A percentile compares a stretch with the other conserved stretches of the same genome.
These are phyloP conservation scores for Anguilla megastoma DNA, from an alignment of 2,797 vertebrate genomes.

Conservation along the genomic window DNA sequence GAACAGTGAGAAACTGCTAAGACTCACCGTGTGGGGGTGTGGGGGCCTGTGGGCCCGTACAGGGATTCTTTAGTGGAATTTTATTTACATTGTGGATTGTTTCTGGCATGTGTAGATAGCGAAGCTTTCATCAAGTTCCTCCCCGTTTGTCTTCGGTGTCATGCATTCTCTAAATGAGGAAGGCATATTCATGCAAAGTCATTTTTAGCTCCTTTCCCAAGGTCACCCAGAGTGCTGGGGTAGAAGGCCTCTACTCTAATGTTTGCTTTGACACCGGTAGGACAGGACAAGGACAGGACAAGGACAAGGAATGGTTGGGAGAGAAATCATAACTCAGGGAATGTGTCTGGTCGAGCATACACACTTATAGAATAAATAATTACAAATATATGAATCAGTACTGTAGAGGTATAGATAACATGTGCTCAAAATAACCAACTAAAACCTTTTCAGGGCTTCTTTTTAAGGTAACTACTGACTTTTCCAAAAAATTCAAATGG, in stretches of 20 bases:
- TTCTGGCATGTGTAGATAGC: neutral
- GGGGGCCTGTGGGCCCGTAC: neutral
- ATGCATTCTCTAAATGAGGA: neutral
- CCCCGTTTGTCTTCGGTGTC: neutral
- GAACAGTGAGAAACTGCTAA: slow-evolving; percentile 23
- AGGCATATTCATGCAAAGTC: neutral
- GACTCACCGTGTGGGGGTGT: neutral
- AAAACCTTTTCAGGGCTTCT: neutral
- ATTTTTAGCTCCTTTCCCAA: neutral
- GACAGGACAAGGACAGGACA: neutral
- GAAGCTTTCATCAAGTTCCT: neutral
- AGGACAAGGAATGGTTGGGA: neutral
- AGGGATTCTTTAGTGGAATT: neutral
- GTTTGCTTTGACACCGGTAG: neutral
- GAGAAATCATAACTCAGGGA: neutral
- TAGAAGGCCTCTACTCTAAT: neutral
- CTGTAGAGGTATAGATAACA: neutral
- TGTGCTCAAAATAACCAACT: neutral
- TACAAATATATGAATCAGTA: neutral
- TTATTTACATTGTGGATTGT: neutral
- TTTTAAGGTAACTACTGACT: neutral
- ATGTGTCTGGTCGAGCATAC: neutral
- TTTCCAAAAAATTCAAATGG: neutral
- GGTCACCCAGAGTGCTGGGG: neutral
- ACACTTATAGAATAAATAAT: neutral